Evolutionary conservation across 2,888 invertebrate species (phyloP).

Genomic region (Aromia moschata): DNA sequence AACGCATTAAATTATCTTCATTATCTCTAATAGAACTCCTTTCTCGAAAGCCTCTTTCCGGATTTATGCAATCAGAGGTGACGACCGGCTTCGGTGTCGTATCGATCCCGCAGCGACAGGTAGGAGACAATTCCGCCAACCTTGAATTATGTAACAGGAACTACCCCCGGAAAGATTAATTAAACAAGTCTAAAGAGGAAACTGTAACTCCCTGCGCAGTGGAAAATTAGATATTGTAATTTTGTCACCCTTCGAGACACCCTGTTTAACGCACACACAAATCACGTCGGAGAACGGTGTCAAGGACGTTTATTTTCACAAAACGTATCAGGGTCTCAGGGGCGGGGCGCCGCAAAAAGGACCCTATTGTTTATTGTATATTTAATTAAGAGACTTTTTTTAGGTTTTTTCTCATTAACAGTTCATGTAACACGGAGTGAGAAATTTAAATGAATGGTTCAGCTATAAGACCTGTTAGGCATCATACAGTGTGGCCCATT

Average conservation of each 20-base stretch:
- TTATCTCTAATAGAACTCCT: not conserved
- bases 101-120: not conserved
- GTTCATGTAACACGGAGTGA: too few species aligned
- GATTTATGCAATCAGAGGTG: not conserved
- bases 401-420: too few species aligned
- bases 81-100: not conserved
- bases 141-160: constrained; percentile 2
- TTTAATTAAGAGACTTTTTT: too few species aligned
- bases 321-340: too few species aligned
- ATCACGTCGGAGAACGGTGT: constrained; percentile 25
- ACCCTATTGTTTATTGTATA: too few species aligned
- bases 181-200: constrained; percentile 36
- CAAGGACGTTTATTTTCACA: too few species aligned
- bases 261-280: constrained; percentile 37
- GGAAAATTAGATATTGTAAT: constrained; percentile 46
- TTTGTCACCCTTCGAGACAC: constrained; percentile 40
- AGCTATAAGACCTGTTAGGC: too few species aligned
- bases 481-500: too few species aligned
- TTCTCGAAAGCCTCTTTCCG: not conserved
- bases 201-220: constrained; percentile 36
- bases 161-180: constrained; percentile 43
- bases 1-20: not conserved
- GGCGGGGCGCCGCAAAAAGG: too few species aligned
- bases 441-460: too few species aligned
- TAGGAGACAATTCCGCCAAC: constrained; percentile 15